A percentile compares a stretch with the other conserved stretches of the same genome.
Conservation (phyloP, 2,113 vertebrate genomes). For the Hystrix cristata region DNA sequence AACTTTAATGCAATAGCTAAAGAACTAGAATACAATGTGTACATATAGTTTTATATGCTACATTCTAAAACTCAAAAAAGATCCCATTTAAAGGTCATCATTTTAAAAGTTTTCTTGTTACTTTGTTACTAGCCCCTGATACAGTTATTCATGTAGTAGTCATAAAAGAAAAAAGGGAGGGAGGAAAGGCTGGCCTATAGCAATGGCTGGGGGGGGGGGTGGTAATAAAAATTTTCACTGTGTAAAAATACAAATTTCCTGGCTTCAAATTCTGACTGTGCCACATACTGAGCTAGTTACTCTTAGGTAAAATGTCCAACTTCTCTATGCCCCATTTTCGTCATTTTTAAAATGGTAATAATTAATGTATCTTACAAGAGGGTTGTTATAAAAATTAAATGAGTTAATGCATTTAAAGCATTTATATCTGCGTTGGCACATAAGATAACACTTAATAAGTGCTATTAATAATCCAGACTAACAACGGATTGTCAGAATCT, state of each 20-base stretch:
- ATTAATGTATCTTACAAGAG: background rate
- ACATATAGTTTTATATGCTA: background rate
- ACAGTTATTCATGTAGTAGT: background rate
- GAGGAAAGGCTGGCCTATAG: background rate
- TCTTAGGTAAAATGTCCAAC: background rate
- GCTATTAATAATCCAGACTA: background rate
- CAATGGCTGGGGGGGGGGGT: background rate
- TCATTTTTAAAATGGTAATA: background rate
- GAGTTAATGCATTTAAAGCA: background rate
- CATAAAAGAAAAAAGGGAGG: background rate
- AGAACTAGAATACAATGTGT: background rate
- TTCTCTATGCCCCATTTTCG: background rate
- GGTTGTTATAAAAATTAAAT: background rate
- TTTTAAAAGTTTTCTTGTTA: background rate
- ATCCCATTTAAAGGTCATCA: background rate
- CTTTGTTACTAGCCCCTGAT: background rate
- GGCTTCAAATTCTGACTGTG: background rate
- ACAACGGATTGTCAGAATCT: background rate
- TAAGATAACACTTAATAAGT: background rate
- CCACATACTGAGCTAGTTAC: background rate
- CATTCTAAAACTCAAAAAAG: conserved; percentile 24
- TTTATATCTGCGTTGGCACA: background rate
- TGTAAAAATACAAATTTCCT: background rate
- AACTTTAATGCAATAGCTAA: background rate
- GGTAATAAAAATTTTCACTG: background rate